Evolutionary conservation across 2,888 invertebrate genomes (phyloP), one percentile per base, ranked within the genome.

Genomic region (Drosophila nigricruria): DNA sequence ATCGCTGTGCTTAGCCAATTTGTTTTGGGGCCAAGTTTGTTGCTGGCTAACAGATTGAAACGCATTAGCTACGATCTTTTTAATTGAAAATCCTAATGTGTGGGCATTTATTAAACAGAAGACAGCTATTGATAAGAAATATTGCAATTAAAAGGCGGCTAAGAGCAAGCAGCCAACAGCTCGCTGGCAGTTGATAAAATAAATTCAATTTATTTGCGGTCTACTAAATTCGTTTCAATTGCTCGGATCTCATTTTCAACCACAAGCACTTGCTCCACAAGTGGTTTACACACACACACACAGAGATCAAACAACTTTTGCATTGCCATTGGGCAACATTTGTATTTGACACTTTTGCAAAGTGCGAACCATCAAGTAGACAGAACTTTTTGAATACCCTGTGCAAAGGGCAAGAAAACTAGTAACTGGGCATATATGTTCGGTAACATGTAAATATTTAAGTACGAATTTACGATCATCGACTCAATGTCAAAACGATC

Each of bases 1-100:
- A n/a, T 23, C 60, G 42, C 53, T 23, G 42, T 54, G 54, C 63
- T 73, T 65, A 50, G 66, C 75, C 79, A 70, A 77, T 77, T 74
- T 74, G 70, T 75, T 70, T 79, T 70, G 61, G 63, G 78, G 78
- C 61, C 77, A 79, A 76, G 70, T 76, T 54, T 64, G 65, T 56
- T 66, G 47, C 50, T 18, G 18, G 20, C 32, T 63, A 58, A 67
- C 54, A 79, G 80, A 82, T 76, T 20, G 32, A 5, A 50, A 34
- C 14, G 16, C 23, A 23, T 10, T 30, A 67, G 62, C 40, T 59
- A 34, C 38, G 60, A 63, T 18, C 16, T 27, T 5, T 76, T 65
- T 73, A 80, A 79, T 79, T 80, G 45, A 49, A 68, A 65, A 64
- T 50, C 27, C 14, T 10, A 16, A 30, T 60, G 43, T 56, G 56